Base-by-base conservation (phyloP, 2,888 invertebrate genomes). In the Halocaridina rubra region DNA sequence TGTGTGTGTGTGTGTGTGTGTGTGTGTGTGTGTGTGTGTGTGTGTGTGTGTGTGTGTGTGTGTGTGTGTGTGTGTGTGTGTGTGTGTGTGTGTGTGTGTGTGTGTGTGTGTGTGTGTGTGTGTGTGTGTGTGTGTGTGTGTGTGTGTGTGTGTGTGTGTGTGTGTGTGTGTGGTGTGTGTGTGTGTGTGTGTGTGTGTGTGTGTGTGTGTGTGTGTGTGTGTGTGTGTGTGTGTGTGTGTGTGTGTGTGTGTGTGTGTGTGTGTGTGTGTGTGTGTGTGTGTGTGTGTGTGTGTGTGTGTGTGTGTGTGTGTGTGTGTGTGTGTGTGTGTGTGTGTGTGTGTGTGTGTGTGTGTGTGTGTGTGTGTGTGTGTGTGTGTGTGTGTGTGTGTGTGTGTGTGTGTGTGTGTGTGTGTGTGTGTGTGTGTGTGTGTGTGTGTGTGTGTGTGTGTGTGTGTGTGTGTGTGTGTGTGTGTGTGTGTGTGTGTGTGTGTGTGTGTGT, bases 41-140 rank as follows among this genome's bases (percentile, higher is more conserved):
- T 67, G 69, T 67, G 69, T 67, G 69, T 67, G 69, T 67, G 69
- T 67, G 69, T 67, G 69, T 67, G 69, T 67, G 69, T 67, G 69
- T 67, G 69, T 67, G 69, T 8, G 69, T 67, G 69, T 67, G 69
- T 67, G 69, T 67, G 69, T 8, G 69, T 67, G 69, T 67, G 69
- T 67, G 69, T 67, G 69, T 67, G 69, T 67, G 69, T 67, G 69
- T 67, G 69, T 67, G 69, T 67, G 69, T 67, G 69, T 67, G 69
- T 67, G 69, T 67, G 69, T 67, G 69, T 67, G 69, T 67, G 69
- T 67, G 69, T 67, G 69, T 67, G 69, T 67, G 69, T 67, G 69
- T 67, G 69, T 67, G 69, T 67, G 22, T 67, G 22, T 67, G 69
- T 67, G 69, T 67, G 69, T 67, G 69, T 67, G 7, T 67, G 69